Conservation (phyloP, 2,888 invertebrate species). For the Galerucella calmariensis region DNA sequence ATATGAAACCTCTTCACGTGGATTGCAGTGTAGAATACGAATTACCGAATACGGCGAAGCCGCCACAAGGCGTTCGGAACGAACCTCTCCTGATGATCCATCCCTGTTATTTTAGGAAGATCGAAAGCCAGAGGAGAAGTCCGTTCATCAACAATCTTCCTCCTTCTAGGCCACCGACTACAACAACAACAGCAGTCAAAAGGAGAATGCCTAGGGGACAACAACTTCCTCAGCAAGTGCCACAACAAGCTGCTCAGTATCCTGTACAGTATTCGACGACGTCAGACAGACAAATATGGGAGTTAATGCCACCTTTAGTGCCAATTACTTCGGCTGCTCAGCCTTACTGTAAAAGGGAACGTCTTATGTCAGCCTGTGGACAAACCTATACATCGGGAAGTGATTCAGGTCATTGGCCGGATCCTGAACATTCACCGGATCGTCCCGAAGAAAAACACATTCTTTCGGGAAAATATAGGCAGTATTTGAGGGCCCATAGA, state of each 20-base stretch:
- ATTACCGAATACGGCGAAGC: slow-evolving; percentile 88
- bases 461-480: slow-evolving; percentile 69
- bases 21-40: slow-evolving; percentile 94
- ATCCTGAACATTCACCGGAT: slow-evolving; percentile 62
- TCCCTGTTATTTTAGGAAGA: slow-evolving; percentile 88
- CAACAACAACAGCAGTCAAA: slow-evolving; percentile 50
- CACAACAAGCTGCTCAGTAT: slow-evolving; percentile 61
- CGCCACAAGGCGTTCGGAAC: slow-evolving; percentile 83
- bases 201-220: slow-evolving; percentile 52
- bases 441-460: slow-evolving; percentile 62
- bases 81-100: slow-evolving; percentile 91
- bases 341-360: slow-evolving; percentile 60
- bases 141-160: slow-evolving; percentile 88
- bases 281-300: slow-evolving; percentile 58
- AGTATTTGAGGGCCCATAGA: slow-evolving; percentile 70
- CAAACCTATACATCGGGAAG: slow-evolving; percentile 58
- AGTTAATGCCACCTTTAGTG: slow-evolving; percentile 61
- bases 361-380: slow-evolving; percentile 63
- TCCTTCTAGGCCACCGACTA: slow-evolving; percentile 51
- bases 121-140: slow-evolving; percentile 84
- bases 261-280: slow-evolving; percentile 51
- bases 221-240: slow-evolving; percentile 60
- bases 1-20: slow-evolving; percentile 87
- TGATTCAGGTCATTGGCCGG: slow-evolving; percentile 62
- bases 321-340: slow-evolving; percentile 58